Percentiles rank a stretch among this genome's conserved stretches.
Conservation (phyloP, 1,140 invertebrate species). For the Odontomachus brunneus region DNA sequence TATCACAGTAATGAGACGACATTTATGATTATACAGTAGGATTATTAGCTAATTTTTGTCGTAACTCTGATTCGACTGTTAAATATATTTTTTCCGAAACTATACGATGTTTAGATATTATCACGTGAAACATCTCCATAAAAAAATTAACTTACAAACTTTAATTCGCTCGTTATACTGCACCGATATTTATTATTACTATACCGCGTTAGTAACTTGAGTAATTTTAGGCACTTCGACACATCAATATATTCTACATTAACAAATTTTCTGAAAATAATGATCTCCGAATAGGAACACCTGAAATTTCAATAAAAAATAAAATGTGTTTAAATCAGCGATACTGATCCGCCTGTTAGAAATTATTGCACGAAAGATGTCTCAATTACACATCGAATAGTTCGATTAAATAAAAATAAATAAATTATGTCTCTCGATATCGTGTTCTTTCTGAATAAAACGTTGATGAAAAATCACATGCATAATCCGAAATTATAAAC, state of each 20-base stretch:
- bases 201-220: constrained; percentile 34
- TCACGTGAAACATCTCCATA: constrained; percentile 23
- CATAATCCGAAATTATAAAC: no score
- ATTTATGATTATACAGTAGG: constrained; percentile 59
- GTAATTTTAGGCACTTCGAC: constrained; percentile 54
- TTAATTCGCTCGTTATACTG: constrained; percentile 3
- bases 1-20: constrained; percentile 72
- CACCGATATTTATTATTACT: constrained; percentile 14
- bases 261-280: background rate
- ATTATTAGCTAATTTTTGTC: constrained; percentile 30
- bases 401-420: no score
- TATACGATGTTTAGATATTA: constrained; percentile 16
- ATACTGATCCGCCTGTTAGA: background rate
- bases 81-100: constrained; percentile 54
- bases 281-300: background rate
- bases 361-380: background rate
- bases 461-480: no score
- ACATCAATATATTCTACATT: constrained; percentile 20
- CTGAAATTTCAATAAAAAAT: background rate
- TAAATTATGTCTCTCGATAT: no score
- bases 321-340: background rate
- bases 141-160: constrained; percentile 50
- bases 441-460: no score
- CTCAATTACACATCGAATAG: no score
- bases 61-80: constrained; percentile 25